These are phyloP conservation scores for Pseudanteris insignis DNA, from an alignment of 2,888 invertebrate genomes.

Conservation along the genomic window DNA sequence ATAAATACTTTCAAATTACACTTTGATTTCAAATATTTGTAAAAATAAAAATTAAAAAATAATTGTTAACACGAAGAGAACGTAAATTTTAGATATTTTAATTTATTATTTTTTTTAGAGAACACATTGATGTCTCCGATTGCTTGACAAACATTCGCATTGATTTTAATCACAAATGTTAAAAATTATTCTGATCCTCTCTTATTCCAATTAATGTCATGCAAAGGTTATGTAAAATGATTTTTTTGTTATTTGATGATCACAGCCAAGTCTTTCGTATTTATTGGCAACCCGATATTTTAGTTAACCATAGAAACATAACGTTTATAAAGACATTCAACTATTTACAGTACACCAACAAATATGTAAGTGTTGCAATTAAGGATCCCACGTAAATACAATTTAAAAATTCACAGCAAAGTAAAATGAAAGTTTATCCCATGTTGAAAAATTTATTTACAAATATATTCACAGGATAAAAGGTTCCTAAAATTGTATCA, in stretches of 20 bases:
- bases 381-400: constrained; percentile 18
- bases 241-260: constrained; percentile 34
- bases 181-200: constrained; percentile 42
- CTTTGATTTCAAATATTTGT: too few relatives aligned
- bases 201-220: constrained; percentile 40
- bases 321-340: background rate
- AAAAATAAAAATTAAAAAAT: too few relatives aligned
- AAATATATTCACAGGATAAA: constrained; percentile 25
- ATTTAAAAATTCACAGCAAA: constrained; percentile 29
- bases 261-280: constrained; percentile 24
- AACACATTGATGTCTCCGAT: too few relatives aligned
- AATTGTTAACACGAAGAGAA: too few relatives aligned
- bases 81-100: too few relatives aligned
- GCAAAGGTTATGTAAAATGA: constrained; percentile 39
- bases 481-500: too few relatives aligned
- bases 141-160: constrained; percentile 12
- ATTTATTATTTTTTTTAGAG: too few relatives aligned
- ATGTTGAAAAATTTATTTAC: constrained; percentile 30
- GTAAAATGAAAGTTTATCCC: constrained; percentile 15
- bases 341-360: constrained; percentile 2
- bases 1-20: too few relatives aligned
- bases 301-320: too few relatives aligned
- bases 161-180: constrained; percentile 31
- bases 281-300: background rate
- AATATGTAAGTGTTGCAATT: constrained; percentile 16